These are phyloP conservation scores for Pseudorhombus dupliciocellatus DNA, from an alignment of 2,113 vertebrate genomes.

Conservation along the genomic window DNA sequence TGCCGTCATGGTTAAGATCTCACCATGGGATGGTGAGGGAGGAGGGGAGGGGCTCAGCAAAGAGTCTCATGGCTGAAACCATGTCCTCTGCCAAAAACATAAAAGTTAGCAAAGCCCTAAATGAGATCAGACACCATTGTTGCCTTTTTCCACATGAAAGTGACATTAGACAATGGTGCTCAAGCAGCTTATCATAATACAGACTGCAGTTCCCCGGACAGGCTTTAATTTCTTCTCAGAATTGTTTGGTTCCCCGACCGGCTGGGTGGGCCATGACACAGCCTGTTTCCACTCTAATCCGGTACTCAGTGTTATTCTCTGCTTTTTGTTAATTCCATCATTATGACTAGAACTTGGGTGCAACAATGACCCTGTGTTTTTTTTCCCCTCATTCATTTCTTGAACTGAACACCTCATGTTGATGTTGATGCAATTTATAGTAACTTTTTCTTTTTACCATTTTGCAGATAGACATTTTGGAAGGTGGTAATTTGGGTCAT, in stretches of 20 bases:
- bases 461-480: no score
- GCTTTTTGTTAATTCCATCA: constrained; percentile 44
- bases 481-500: no score
- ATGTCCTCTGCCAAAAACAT: constrained; percentile 35
- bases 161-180: constrained; percentile 72
- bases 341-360: constrained; percentile 25
- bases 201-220: constrained; percentile 46
- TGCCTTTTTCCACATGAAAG: constrained; percentile 69
- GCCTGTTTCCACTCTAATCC: constrained; percentile 43
- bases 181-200: constrained; percentile 72
- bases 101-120: constrained; percentile 33
- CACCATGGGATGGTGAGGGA: not conserved
- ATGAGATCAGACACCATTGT: constrained; percentile 57
- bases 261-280: constrained; percentile 60
- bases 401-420: not conserved
- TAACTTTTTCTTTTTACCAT: no score
- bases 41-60: not conserved
- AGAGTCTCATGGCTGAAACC: constrained; percentile 10
- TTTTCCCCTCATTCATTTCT: constrained; percentile 1
- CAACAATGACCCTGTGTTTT: constrained; percentile 10
- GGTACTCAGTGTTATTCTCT: constrained; percentile 29
- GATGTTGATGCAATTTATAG: not conserved
- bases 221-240: constrained; percentile 62
- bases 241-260: constrained; percentile 58
- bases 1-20: not conserved